Conservation (phyloP, 2,888 invertebrate genomes). For the Creontiades dilutus region DNA sequence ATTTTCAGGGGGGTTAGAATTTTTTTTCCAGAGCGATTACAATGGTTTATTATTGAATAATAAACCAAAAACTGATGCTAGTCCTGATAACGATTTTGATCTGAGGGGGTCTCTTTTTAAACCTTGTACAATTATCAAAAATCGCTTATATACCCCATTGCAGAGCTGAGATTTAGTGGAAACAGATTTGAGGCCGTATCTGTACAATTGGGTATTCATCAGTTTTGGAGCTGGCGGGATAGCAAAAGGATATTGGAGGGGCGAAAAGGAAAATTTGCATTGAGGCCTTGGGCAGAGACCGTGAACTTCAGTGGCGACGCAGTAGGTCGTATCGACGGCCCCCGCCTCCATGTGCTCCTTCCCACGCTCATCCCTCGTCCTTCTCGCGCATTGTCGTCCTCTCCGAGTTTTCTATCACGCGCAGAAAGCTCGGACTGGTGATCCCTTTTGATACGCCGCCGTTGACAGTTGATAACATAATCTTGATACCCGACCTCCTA, state of each 20-base stretch:
- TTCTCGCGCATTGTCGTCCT: not conserved
- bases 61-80: too few relatives aligned
- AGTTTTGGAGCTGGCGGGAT: not conserved
- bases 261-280: constrained; percentile 16
- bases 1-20: too few relatives aligned
- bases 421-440: not conserved
- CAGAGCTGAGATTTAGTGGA: too few relatives aligned
- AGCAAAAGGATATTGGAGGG: not conserved
- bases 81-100: too few relatives aligned
- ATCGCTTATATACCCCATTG: too few relatives aligned
- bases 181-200: too few relatives aligned
- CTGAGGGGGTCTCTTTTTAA: too few relatives aligned
- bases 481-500: not conserved
- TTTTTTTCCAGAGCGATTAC: too few relatives aligned
- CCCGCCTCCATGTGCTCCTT: not conserved
- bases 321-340: not conserved
- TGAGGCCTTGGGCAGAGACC: not conserved
- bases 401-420: not conserved
- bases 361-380: not conserved
- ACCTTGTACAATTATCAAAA: too few relatives aligned
- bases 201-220: too few relatives aligned
- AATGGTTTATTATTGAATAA: too few relatives aligned
- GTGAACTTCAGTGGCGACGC: not conserved
- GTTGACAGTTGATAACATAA: constrained; percentile 17
- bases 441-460: not conserved